Base-by-base conservation (phyloP, 2,888 invertebrate species). In the Nezara viridula region DNA sequence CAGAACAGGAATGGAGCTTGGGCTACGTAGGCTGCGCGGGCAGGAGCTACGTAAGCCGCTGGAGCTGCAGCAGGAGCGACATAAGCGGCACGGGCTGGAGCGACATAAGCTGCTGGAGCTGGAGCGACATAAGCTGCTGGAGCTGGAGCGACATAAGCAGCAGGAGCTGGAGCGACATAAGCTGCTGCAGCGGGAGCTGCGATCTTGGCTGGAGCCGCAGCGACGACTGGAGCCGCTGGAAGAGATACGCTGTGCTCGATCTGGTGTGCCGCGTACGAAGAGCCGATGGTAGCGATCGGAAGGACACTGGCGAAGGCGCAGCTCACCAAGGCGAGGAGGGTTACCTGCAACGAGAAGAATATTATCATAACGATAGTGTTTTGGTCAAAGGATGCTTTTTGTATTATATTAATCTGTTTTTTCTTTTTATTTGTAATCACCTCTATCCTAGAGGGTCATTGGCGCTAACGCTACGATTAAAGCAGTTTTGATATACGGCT, bases 261-360 rank as follows among this genome's bases (percentile, higher is more conserved):
- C 66, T 73, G 32, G 66, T 73, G 66, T 1, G 66, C 66, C 0
- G 66, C 66, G 66, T 73, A 73, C 6, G 66, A 73, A n/a, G 66
- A 73, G 16, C 66, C 66, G 19, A 73, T 73, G 66, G 32, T 73
- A 7, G 32, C 66, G 37, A 73, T 73, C 27, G 66, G 66, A 19
- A 37, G 37, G 32, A 73, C 66, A 19, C 66, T 37, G 19, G 66
- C 66, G 37, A 0, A 73, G 5, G 66, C 66, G 21, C 66, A 73
- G 66, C 66, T 73, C 66, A 73, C 66, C 32, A 73, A 73, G 32
- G 66, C 66, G 66, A 73, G 66, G 37, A 73, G 32, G 37, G 66
- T 37, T 1, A 37, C 21, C 66, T 73, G 66, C 3, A 73, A 73
- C 9, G 10, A 24, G n/a, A n/a, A 55, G 7, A 5, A 55, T 55